phyloP scores from a whole-genome alignment of 2,797 vertebrate genomes.

The Xiphophorus birchmanni region DNA sequence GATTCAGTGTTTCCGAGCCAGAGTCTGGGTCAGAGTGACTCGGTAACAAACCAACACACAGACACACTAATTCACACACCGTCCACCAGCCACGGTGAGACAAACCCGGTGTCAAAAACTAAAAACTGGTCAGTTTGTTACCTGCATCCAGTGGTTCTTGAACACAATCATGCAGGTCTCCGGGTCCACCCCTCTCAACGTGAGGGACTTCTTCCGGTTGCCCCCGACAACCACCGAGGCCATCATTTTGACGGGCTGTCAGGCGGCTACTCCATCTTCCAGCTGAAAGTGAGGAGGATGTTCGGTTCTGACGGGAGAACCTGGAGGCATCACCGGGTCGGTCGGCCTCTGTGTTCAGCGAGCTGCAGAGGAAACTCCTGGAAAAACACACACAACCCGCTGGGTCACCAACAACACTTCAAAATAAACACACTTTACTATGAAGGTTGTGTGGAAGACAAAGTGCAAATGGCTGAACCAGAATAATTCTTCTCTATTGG shows the following conservation, averaged over 20 bases:
- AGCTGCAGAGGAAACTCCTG: not conserved
- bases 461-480: not conserved
- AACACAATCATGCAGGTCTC: constrained; percentile 98
- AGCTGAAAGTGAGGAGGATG: not conserved
- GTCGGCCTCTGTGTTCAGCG: constrained; percentile 14
- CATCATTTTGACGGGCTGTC: constrained; percentile 78
- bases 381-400: not conserved
- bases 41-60: constrained; percentile 16
- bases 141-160: constrained; percentile 92
- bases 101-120: constrained; percentile 1
- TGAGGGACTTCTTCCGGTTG: constrained; percentile 82
- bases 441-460: not conserved
- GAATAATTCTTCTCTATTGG: not conserved
- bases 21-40: constrained; percentile 28
- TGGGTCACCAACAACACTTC: not conserved
- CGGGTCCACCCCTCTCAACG: constrained; percentile 90
- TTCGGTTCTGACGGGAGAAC: not conserved
- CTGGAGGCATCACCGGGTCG: constrained; percentile 9
- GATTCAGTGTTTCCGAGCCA: constrained; percentile 64
- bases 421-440: not conserved
- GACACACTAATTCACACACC: constrained; percentile 2
- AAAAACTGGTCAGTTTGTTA: not conserved
- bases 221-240: constrained; percentile 84
- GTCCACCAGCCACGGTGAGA: constrained; percentile 33
- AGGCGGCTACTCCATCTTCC: constrained; percentile 56